A percentile compares a stretch with the other conserved stretches of the same genome.
Evolutionary conservation across 2,888 invertebrate species (phyloP).

Genomic region (Saturnia japonica): DNA sequence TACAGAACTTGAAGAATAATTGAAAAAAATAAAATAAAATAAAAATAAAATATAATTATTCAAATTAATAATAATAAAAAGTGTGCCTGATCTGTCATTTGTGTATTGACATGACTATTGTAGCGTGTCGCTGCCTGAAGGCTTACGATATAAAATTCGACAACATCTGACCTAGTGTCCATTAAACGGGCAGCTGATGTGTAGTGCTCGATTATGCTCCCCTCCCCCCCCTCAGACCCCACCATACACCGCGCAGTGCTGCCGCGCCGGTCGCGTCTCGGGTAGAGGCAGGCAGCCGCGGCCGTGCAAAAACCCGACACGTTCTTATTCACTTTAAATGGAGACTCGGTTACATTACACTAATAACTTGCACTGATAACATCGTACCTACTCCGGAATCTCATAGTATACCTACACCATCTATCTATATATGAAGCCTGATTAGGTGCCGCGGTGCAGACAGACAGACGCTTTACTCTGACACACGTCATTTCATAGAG

Average conservation of each 20-base stretch:
- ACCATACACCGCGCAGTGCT: neutral
- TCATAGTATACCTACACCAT: neutral
- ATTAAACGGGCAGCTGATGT: neutral
- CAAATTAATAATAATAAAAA: no score
- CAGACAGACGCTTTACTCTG: neutral
- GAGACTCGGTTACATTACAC: neutral
- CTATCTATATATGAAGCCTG: neutral
- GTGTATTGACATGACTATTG: no score
- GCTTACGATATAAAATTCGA: neutral
- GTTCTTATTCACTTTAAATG: conserved; percentile 1
- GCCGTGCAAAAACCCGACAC: neutral
- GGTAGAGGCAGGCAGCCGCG: neutral
- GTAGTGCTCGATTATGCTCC: neutral
- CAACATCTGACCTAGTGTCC: neutral
- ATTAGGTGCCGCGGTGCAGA: neutral
- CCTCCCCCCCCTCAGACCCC: no score
- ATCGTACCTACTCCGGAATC: neutral
- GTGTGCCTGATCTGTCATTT: no score
- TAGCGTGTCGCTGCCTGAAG: neutral
- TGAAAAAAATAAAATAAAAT: no score
- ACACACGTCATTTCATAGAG: neutral
- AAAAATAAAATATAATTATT: no score
- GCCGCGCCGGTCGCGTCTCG: no score
- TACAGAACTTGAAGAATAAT: no score
- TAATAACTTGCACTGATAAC: conserved; percentile 1